Base-by-base conservation (phyloP, 53 echinoderm and acorn worm species). In the Henricia sp. region DNA sequence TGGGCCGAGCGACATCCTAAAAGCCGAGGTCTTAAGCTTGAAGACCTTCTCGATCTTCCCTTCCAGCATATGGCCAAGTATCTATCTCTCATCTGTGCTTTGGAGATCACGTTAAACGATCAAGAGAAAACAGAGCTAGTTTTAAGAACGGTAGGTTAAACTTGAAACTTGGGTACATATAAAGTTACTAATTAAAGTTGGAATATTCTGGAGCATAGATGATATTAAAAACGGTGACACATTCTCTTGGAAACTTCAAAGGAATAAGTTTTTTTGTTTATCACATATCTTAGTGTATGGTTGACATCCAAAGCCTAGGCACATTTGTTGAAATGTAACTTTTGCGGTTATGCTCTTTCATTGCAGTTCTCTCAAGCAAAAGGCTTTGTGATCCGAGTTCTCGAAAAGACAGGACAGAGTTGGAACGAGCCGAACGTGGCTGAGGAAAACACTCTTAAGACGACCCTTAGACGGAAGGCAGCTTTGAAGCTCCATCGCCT, bases 1-100 rank as follows among this genome's bases (percentile, higher is more conserved):
- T 97, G 97, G 97, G 92, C 90, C 37, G 82, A 92, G 72, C 59
- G 83, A 9, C 84, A 92, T 38, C 69, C 36, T 6, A 74, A 88
- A 21, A 76, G 84, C 35, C 55, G 54, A 13, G 42, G 88, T 20
- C 64, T 64, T 36, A 90, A 85, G 35, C 90, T 97, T 1, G 24
- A 55, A 0, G 92, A 97, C 12, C 86, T 94, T 46, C 82, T 97
- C 21, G 85, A 88, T 32, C 90, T 71, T 57, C 97, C 97, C 9
- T 88, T 97, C 90, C 88, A 86, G 50, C 88, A 89, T 26, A 39
- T 97, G 24, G 88, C 94, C 55, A 90, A 92, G 75, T 97, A 97
- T 38, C 92, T 92, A 12, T 69, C 92, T n/a, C 77, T 97, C 23
- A 57, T 97, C 16, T 44, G 68, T 14, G 92, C 92, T 16, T 89